phyloP scores from a whole-genome alignment of 2,113 vertebrate genomes.

The Epinephelus cyanopodus region DNA sequence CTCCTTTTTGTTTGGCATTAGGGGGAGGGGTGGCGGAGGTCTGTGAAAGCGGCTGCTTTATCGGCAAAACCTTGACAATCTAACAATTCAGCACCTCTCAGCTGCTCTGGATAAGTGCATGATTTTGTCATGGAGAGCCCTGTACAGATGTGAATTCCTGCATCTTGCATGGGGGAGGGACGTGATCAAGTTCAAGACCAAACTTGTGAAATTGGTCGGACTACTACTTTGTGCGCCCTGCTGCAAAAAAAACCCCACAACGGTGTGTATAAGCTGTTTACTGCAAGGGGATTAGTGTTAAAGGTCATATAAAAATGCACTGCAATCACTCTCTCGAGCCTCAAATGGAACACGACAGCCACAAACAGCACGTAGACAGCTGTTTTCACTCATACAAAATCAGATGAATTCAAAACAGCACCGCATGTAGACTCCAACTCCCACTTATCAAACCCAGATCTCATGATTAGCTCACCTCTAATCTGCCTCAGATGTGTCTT shows the following conservation, averaged over 20 bases:
- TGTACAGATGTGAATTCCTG: constrained; percentile 55
- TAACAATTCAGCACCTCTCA: constrained; percentile 35
- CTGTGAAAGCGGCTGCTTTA: constrained; percentile 28
- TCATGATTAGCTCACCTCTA: constrained; percentile 32
- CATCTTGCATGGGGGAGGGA: constrained; percentile 18
- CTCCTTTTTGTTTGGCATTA: constrained; percentile 66
- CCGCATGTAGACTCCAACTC: constrained; percentile 5
- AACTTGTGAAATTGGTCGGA: constrained; percentile 60
- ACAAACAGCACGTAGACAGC: constrained; percentile 32
- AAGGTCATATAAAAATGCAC: constrained; percentile 66
- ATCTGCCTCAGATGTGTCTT: constrained; percentile 48
- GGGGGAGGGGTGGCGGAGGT: constrained; percentile 55
- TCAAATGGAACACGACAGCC: constrained; percentile 9
- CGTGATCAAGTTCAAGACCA: constrained; percentile 61
- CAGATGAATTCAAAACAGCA: constrained; percentile 38
- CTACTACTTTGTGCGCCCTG: background rate
- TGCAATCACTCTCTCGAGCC: constrained; percentile 38
- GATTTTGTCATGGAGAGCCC: background rate
- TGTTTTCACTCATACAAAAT: constrained; percentile 51
- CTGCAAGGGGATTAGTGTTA: constrained; percentile 64
- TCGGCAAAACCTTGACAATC: constrained; percentile 19
- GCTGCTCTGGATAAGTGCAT: constrained; percentile 15
- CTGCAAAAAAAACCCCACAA: constrained; percentile 33
- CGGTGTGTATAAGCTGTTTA: constrained; percentile 69
- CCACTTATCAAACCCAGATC: constrained; percentile 18